Conservation (phyloP, 2,888 invertebrate species). For the Thymelicus acteon region DNA sequence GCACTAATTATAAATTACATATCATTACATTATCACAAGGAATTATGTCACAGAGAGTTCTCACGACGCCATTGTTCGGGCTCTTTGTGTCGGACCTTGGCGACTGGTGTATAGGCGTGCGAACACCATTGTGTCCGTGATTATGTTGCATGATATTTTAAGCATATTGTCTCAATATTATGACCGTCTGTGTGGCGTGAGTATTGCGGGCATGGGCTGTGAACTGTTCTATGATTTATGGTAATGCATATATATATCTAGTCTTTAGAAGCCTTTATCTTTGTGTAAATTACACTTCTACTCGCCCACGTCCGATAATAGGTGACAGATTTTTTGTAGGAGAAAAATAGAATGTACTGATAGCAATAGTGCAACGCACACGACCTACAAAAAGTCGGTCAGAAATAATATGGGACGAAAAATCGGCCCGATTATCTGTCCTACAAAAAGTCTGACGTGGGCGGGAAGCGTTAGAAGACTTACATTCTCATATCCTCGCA, state of each 20-base stretch:
- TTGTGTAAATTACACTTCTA: no score
- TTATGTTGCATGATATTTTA: constrained; percentile 35
- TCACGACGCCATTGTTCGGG: constrained; percentile 56
- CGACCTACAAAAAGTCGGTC: no score
- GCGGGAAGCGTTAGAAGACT: no score
- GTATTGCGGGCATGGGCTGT: not conserved
- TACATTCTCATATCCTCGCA: no score
- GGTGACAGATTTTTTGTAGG: no score
- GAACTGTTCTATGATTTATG: not conserved
- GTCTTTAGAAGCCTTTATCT: no score
- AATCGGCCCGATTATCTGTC: no score
- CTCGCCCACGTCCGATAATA: no score
- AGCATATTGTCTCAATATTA: constrained; percentile 36
- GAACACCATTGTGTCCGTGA: constrained; percentile 29
- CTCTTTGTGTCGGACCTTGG: constrained; percentile 24
- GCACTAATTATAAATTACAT: constrained; percentile 72
- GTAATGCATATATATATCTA: not conserved
- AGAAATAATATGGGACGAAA: no score
- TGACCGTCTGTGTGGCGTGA: constrained; percentile 6
- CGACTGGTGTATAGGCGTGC: constrained; percentile 34
- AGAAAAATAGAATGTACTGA: no score
- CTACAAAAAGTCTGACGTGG: no score
- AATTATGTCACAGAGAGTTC: constrained; percentile 73
- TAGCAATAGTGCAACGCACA: no score
- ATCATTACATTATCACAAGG: constrained; percentile 62